Conservation (phyloP, 1,140 invertebrate species). For the Diabrotica virgifera region DNA sequence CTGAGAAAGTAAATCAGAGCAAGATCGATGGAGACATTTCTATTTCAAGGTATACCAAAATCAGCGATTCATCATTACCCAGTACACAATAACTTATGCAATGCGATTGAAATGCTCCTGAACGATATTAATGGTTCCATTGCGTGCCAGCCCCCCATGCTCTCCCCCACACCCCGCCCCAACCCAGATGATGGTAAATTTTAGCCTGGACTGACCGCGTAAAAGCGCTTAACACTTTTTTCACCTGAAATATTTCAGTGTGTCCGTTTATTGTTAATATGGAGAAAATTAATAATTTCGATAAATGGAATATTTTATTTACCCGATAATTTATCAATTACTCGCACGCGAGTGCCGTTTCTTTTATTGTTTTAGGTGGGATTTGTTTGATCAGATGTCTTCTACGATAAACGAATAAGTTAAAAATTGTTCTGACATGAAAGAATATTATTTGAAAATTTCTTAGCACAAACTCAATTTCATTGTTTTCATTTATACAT, state of each 20-base stretch:
- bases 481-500: too few species aligned
- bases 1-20: too few species aligned
- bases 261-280: slow-evolving; percentile 23
- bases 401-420: too few species aligned
- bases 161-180: background rate
- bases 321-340: slow-evolving; percentile 13
- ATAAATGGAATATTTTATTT: slow-evolving; percentile 15
- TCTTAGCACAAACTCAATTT: too few species aligned
- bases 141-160: slow-evolving; percentile 13
- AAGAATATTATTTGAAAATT: too few species aligned
- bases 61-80: too few species aligned
- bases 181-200: slow-evolving; percentile 7
- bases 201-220: slow-evolving; percentile 23
- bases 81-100: background rate
- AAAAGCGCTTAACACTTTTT: slow-evolving; percentile 30
- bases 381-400: too few species aligned
- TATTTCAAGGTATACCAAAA: too few species aligned
- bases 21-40: too few species aligned
- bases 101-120: slow-evolving; percentile 21
- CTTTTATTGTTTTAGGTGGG: too few species aligned
- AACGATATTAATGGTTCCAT: slow-evolving; percentile 27
- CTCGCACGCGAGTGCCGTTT: background rate
- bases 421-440: too few species aligned
- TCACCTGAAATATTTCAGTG: slow-evolving; percentile 8
- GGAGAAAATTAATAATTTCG: slow-evolving; percentile 26